A percentile compares a stretch with the other conserved stretches of the same genome.
Conservation (phyloP, 1,140 invertebrate genomes). For the Cydia strobilella region DNA sequence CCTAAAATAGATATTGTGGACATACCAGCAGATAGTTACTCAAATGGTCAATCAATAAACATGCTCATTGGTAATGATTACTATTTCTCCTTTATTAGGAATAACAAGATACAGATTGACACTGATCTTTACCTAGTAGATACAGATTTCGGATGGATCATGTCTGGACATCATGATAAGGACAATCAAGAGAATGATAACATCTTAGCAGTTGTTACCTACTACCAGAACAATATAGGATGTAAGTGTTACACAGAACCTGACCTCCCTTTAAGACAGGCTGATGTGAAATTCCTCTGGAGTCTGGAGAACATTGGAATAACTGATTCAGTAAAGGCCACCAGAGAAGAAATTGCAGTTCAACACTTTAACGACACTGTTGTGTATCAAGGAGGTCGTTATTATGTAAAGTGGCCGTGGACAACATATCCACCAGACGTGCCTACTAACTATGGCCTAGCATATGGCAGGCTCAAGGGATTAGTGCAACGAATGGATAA, state of each 20-base stretch:
- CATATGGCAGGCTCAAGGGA: no score
- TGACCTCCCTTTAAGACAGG: background rate
- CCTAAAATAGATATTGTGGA: no score
- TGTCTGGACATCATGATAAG: background rate
- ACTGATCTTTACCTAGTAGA: background rate
- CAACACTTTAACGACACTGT: background rate
- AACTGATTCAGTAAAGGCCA: background rate
- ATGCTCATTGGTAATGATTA: no score
- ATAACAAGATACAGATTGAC: no score
- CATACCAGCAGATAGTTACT: no score
- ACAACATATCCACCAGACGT: background rate
- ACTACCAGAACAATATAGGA: background rate
- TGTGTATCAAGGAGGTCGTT: background rate
- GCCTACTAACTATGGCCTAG: background rate
- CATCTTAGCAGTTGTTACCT: background rate
- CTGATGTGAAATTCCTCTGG: no score
- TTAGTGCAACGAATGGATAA: no score
- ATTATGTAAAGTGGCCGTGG: background rate
- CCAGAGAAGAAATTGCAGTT: background rate
- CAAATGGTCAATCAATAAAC: no score
- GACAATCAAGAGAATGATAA: no score
- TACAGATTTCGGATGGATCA: background rate
- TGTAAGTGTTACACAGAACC: background rate
- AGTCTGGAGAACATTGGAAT: background rate
- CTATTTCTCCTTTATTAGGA: no score